Evolutionary conservation across 2,113 vertebrate species (phyloP).

Genomic region (Spheniscus mendiculus): DNA sequence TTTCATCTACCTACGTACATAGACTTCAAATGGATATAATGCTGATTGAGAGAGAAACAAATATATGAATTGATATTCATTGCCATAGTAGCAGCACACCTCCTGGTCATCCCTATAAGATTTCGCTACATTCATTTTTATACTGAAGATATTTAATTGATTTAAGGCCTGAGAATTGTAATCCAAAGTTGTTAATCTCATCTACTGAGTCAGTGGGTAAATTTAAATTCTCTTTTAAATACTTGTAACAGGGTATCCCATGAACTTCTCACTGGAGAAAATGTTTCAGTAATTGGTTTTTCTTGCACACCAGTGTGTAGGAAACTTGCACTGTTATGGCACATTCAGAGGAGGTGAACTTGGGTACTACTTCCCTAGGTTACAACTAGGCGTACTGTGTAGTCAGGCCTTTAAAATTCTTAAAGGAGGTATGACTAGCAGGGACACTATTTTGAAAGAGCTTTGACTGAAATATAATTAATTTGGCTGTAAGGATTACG

Average conservation of each 20-base stretch:
- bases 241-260: background rate
- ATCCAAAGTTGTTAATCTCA: background rate
- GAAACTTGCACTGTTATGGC: background rate
- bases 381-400: no score
- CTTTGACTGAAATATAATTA: background rate
- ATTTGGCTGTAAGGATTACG: background rate
- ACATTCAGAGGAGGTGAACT: background rate
- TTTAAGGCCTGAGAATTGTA: background rate
- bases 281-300: background rate
- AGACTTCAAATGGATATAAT: background rate
- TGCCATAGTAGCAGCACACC: background rate
- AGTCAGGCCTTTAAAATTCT: no score
- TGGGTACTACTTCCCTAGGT: background rate
- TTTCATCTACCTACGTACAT: background rate
- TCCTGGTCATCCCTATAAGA: background rate
- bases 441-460: background rate
- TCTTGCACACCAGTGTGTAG: background rate
- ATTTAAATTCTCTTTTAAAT: background rate
- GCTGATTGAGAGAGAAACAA: background rate
- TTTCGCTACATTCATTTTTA: background rate
- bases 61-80: rapidly evolving
- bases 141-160: background rate
- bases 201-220: background rate
- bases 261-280: background rate
- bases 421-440: background rate